A percentile compares a stretch with the other conserved stretches of the same genome.
phyloP scores from a whole-genome alignment of 2,797 vertebrate genomes.

The Parotocinclus haroldoi region DNA sequence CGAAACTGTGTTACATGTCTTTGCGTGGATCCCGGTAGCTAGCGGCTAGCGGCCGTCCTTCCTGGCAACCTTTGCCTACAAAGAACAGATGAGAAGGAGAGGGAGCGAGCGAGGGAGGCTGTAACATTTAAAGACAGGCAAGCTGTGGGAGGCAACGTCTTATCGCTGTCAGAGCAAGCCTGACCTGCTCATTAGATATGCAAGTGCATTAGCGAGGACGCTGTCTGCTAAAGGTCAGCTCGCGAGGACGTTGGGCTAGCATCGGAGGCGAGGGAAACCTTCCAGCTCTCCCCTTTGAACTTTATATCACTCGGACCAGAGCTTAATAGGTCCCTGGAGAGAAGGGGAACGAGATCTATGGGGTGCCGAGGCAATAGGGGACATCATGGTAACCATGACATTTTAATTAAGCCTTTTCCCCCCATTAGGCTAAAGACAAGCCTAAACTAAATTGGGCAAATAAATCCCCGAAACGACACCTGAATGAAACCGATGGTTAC shows the following conservation, averaged over 20 bases:
- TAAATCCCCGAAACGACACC: too few species aligned
- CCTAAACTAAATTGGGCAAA: conserved; percentile 59
- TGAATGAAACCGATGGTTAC: too few species aligned
- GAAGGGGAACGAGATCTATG: conserved; percentile 67
- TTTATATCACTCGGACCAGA: conserved; percentile 75
- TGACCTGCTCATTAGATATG: conserved; percentile 77
- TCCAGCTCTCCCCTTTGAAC: conserved; percentile 78
- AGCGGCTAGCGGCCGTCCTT: conserved; percentile 66
- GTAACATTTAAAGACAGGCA: conserved; percentile 57
- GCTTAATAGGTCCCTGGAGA: conserved; percentile 78
- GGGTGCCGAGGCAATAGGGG: conserved; percentile 64
- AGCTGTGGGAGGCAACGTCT: conserved; percentile 60
- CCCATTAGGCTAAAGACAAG: conserved; percentile 64
- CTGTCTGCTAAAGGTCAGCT: conserved; percentile 81
- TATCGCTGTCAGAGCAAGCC: conserved; percentile 64
- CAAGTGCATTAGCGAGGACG: conserved; percentile 71
- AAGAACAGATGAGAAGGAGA: conserved; percentile 48
- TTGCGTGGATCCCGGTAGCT: conserved; percentile 41
- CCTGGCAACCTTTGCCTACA: conserved; percentile 67
- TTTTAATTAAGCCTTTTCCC: conserved; percentile 79
- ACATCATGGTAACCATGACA: conserved; percentile 78
- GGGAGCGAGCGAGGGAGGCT: conserved; percentile 37
- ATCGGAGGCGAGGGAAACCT: conserved; percentile 65
- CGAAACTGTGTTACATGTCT: conserved; percentile 51
- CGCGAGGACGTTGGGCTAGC: conserved; percentile 70